phyloP scores from a whole-genome alignment of 2,113 vertebrate species.

The Egretta garzetta region DNA sequence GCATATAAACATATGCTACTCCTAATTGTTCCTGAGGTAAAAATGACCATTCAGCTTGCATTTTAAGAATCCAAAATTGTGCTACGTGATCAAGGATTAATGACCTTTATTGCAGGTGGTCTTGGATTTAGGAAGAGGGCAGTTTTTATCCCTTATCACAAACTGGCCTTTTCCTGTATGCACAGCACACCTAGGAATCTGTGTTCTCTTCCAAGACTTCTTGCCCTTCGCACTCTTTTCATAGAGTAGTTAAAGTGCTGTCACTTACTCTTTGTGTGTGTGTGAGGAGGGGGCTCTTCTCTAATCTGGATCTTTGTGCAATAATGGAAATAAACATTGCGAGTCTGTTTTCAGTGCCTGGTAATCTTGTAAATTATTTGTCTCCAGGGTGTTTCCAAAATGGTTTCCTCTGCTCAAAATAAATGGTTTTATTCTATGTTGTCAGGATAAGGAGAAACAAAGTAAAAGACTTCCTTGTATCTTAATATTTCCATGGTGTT shows the following conservation, averaged over 20 bases:
- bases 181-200: neutral
- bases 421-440: neutral
- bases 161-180: neutral
- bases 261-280: neutral
- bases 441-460: neutral
- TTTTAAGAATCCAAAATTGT: neutral
- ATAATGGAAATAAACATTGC: neutral
- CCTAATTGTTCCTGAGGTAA: neutral
- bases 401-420: neutral
- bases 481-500: neutral
- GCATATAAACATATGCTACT: too few species aligned
- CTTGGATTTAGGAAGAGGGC: neutral
- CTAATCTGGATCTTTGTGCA: neutral
- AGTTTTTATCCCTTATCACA: neutral
- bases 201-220: neutral
- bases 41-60: neutral
- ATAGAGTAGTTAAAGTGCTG: neutral
- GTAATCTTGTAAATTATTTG: neutral
- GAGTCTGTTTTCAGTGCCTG: neutral
- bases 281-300: neutral
- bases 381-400: neutral
- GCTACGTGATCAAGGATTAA: neutral
- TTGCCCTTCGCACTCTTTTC: neutral
- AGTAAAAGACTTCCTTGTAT: neutral
- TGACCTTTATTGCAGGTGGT: neutral